Conservation (phyloP, 2,113 vertebrate genomes). For the Dromiciops gliroides region DNA sequence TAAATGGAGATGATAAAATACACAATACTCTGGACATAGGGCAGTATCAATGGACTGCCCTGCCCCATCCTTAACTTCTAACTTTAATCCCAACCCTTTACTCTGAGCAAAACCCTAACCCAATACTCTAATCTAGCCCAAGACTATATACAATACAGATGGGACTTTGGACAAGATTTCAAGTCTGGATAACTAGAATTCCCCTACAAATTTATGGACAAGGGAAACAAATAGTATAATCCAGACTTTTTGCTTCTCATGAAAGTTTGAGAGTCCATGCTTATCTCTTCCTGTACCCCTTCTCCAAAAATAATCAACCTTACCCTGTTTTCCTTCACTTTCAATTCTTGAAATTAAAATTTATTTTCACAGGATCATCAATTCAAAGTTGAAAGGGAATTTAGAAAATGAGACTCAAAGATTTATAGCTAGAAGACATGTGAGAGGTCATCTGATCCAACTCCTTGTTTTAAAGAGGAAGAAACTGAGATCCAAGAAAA, state of each 20-base stretch:
- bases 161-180: background rate
- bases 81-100: background rate
- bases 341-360: background rate
- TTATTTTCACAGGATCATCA: background rate
- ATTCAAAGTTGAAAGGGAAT: background rate
- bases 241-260: background rate
- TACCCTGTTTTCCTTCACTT: background rate
- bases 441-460: background rate
- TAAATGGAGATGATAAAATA: background rate
- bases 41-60: background rate
- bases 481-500: background rate
- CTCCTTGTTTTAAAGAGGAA: slow-evolving; percentile 1
- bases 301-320: slow-evolving; percentile 2
- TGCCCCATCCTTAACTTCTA: background rate
- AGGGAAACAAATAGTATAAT: background rate
- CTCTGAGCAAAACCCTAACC: background rate
- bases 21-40: background rate
- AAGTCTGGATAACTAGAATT: background rate
- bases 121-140: background rate
- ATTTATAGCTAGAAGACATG: background rate
- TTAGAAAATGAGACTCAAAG: background rate
- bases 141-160: background rate
- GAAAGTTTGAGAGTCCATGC: background rate
- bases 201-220: background rate
- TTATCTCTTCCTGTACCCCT: background rate